phyloP scores from a whole-genome alignment of 1,140 invertebrate species.

The Antheraea mylitta region DNA sequence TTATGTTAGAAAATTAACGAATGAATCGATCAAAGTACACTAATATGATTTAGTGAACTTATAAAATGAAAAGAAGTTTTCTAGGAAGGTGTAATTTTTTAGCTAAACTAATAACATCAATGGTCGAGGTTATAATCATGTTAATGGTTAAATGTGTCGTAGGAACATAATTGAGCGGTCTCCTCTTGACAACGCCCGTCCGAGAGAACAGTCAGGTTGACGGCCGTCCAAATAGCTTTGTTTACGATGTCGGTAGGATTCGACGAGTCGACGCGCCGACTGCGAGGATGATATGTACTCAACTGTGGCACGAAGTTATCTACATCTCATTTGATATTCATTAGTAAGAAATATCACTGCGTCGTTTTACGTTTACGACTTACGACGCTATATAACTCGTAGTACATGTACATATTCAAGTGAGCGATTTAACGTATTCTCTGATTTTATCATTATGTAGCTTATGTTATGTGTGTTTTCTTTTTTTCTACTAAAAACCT shows the following conservation, averaged over 20 bases:
- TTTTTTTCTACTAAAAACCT: no score
- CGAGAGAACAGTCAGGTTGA: background rate
- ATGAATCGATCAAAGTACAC: no score
- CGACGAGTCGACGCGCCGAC: background rate
- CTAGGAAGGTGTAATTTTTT: no score
- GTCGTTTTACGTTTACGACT: background rate
- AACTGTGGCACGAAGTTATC: background rate
- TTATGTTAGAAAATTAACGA: no score
- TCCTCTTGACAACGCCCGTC: background rate
- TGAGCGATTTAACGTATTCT: background rate
- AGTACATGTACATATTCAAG: background rate
- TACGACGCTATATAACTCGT: background rate
- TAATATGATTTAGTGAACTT: no score
- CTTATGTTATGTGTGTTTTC: background rate
- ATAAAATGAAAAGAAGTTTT: no score
- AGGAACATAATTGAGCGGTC: background rate
- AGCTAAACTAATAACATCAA: no score
- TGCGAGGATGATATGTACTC: background rate
- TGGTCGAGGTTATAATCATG: no score
- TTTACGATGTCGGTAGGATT: background rate
- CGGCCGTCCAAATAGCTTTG: background rate
- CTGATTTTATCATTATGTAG: background rate
- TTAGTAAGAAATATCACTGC: constrained; percentile 1
- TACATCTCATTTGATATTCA: constrained; percentile 2
- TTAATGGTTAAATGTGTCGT: background rate